Evolutionary conservation across 1,140 invertebrate genomes (phyloP), one percentile per base, ranked within the genome.

Genomic region (Sycophila sp.): DNA sequence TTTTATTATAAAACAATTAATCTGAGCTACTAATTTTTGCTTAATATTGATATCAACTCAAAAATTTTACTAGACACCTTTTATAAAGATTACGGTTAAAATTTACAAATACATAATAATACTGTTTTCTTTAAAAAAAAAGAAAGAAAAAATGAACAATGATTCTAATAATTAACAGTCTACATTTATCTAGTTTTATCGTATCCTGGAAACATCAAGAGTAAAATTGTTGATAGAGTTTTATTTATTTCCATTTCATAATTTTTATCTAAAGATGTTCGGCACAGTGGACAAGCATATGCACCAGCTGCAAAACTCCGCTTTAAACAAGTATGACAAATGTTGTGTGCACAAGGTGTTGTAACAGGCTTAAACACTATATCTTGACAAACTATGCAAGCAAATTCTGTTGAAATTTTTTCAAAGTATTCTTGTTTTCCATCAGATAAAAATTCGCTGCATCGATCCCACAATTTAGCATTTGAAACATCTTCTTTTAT

Each of bases 331-430:
- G 88, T 89, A 51, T 66, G 76, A 74, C 94, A 96, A 68, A 95
- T 90, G 77, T 94, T 96, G 77, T 96, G 94, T 47, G 82, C 79
- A 74, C 94, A 96, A 4, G 87, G 82, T 3, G 92, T 93, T 0
- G 94, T 95, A 2, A 95, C 85, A 0, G 94, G 94, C 70, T 90
- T 87, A 60, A 85, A 90, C 0, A 92, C 90, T 4, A 96, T 72
- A 55, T 94, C 92, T 80, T 94, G 92, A 78, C 94, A 96, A 74
- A 93, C 94, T 40, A 93, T 91, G 78, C 94, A 96, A 1, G 88
- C 87, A 81, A 96, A 95, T 28, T 89, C 91, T 77, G 51, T 71
- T 36, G 76, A 75, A 71, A 74, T 58, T 62, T 67, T 47, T 28
- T 60, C 40, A 74, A 73, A 47, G 56, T 64, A 55, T 51, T 26